phyloP scores from a whole-genome alignment of 1,140 invertebrate species.

The Drosophila athabasca region DNA sequence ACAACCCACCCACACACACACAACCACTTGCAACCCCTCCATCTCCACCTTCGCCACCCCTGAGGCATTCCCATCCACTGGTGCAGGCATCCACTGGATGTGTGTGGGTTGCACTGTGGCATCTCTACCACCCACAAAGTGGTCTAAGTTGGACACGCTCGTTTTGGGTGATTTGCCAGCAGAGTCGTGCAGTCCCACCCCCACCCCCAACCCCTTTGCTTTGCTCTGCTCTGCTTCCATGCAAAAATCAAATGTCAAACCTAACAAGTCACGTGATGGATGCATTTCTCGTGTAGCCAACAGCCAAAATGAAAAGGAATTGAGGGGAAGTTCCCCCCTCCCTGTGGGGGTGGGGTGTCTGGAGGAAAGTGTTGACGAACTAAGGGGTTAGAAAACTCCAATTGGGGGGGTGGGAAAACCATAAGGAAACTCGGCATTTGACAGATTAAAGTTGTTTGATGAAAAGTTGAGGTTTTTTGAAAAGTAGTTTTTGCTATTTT shows the following conservation, averaged over 20 bases:
- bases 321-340: slow-evolving; percentile 4
- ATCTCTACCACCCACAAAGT: slow-evolving; percentile 3
- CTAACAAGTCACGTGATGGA: slow-evolving; percentile 57
- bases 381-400: too few species aligned
- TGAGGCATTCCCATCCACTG: too few species aligned
- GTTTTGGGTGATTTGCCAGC: slow-evolving; percentile 55
- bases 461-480: too few species aligned
- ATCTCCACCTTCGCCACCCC: too few species aligned
- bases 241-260: slow-evolving; percentile 54
- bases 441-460: too few species aligned
- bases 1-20: neutral
- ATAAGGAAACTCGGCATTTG: too few species aligned
- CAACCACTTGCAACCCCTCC: too few species aligned
- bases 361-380: neutral
- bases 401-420: too few species aligned
- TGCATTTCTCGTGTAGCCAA: slow-evolving; percentile 47
- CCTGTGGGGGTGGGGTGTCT: neutral
- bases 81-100: too few species aligned
- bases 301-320: slow-evolving; percentile 11
- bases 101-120: too few species aligned
- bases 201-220: slow-evolving; percentile 8
- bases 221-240: slow-evolving; percentile 12
- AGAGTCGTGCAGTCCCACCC: slow-evolving; percentile 8
- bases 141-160: slow-evolving; percentile 36
- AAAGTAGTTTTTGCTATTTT: too few species aligned